Evolutionary conservation across 1,140 invertebrate genomes (phyloP).

Genomic region (Agrypnia vestita): DNA sequence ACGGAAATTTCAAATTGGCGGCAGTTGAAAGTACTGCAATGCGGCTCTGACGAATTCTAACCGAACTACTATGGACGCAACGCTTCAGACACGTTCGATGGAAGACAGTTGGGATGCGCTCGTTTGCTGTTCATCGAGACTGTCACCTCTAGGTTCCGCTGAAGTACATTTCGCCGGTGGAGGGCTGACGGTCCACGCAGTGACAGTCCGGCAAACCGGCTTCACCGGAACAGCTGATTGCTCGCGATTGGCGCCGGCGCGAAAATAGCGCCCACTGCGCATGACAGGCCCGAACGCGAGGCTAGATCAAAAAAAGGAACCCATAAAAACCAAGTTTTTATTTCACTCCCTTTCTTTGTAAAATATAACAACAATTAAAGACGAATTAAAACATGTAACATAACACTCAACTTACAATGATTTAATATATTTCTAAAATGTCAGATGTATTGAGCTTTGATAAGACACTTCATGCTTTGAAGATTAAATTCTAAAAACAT

Average conservation of each 20-base stretch:
- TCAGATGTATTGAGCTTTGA: too few relatives aligned
- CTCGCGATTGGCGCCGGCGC: conserved; percentile 19
- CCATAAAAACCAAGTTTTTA: too few relatives aligned
- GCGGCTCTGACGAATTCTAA: conserved; percentile 12
- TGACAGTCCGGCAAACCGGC: neutral
- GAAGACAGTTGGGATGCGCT: conserved; percentile 4
- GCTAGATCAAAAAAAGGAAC: too few relatives aligned
- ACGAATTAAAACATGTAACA: too few relatives aligned
- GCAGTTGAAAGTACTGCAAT: conserved; percentile 26
- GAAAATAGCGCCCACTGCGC: neutral
- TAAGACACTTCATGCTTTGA: too few relatives aligned
- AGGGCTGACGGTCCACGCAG: neutral
- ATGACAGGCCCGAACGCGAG: too few relatives aligned
- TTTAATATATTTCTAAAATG: too few relatives aligned
- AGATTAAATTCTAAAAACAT: too few relatives aligned
- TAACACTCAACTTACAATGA: too few relatives aligned
- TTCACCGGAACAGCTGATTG: neutral
- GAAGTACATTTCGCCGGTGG: conserved; percentile 16
- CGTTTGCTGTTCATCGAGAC: neutral
- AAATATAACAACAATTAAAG: too few relatives aligned
- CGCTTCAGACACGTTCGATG: neutral
- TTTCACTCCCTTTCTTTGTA: too few relatives aligned
- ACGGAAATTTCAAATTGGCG: neutral
- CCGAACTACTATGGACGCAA: neutral
- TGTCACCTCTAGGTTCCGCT: neutral